Evolutionary conservation across 2,797 vertebrate species (phyloP).

Genomic region (Melanotaenia trifasciata): DNA sequence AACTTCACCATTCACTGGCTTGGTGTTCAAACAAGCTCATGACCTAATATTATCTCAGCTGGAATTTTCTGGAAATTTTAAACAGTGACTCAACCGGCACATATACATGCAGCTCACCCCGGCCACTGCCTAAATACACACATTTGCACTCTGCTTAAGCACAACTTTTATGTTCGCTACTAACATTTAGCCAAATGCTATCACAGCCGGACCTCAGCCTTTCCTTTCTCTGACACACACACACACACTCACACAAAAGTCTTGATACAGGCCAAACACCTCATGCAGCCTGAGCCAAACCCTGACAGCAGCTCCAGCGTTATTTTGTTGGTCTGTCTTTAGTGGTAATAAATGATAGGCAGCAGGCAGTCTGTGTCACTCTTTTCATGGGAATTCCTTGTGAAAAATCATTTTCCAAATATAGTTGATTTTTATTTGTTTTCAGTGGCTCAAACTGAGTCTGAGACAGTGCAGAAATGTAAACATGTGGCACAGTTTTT

Average conservation of each 20-base stretch:
- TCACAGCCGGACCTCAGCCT: slow-evolving; percentile 45
- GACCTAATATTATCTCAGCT: slow-evolving; percentile 81
- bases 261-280: slow-evolving; percentile 69
- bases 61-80: slow-evolving; percentile 77
- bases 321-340: slow-evolving; percentile 64
- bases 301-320: slow-evolving; percentile 65
- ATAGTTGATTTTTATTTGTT: slow-evolving; percentile 2
- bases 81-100: slow-evolving; percentile 66
- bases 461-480: neutral
- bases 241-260: slow-evolving; percentile 33
- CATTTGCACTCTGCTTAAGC: slow-evolving; percentile 29
- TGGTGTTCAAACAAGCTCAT: slow-evolving; percentile 73
- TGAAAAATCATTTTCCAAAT: neutral
- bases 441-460: neutral
- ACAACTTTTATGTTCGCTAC: slow-evolving; percentile 49
- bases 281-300: slow-evolving; percentile 65
- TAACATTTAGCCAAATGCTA: slow-evolving; percentile 64
- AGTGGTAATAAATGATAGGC: slow-evolving; percentile 48
- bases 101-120: slow-evolving; percentile 26
- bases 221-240: slow-evolving; percentile 37
- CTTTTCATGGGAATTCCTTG: slow-evolving; percentile 14
- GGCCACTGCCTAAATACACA: slow-evolving; percentile 54
- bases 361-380: slow-evolving; percentile 29
- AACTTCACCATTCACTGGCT: slow-evolving; percentile 69
- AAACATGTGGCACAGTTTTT: neutral